Evolutionary conservation across 1,140 invertebrate genomes (phyloP), one percentile per base, ranked within the genome.

Genomic region (Pachypsylla venusta): DNA sequence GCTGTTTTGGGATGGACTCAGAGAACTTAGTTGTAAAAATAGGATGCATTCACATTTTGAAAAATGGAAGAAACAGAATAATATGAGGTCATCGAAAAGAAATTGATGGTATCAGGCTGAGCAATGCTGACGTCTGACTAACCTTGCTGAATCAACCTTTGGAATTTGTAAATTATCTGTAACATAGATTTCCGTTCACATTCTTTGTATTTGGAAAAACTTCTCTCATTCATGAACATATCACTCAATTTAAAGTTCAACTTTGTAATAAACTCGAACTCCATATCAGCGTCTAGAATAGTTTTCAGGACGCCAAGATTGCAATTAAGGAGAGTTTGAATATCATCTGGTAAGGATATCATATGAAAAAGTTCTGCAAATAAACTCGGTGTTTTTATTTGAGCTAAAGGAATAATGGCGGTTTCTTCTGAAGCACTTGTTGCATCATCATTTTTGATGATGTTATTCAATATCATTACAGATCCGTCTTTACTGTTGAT

Each of bases 291-390:
- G n/a, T 48, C 42, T 48, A 48, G 42, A 3, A 48, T 48, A 5
- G 42, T n/a, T 22, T 48, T 48, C 3, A 48, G 4, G 22, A 48
- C 42, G n/a, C 42, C 42, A n/a, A 48, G 42, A 48, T 48, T 48
- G 4, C 7, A 10, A 7, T n/a, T 19, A 7, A 48, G n/a, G n/a
- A 48, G 16, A 5, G 7, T 48, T 3, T 19, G 7, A 48, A 48
- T 48, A 19, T 48, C 42, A 48, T 48, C n/a, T 4, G 42, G 42
- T 19, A 48, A 22, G 22, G 7, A 48, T 19, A 48, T 48, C 7
- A 48, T n/a, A 22, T 48, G 42, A 22, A 48, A 48, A 22, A 48
- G 22, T n/a, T 48, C n/a, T 5, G 42, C 42, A 19, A 48, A 48
- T 5, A 22, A 48, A 22, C 16, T 4, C 4, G 42, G 42, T 5